Base-by-base conservation (phyloP, 2,797 vertebrate species). In the Characodon lateralis region DNA sequence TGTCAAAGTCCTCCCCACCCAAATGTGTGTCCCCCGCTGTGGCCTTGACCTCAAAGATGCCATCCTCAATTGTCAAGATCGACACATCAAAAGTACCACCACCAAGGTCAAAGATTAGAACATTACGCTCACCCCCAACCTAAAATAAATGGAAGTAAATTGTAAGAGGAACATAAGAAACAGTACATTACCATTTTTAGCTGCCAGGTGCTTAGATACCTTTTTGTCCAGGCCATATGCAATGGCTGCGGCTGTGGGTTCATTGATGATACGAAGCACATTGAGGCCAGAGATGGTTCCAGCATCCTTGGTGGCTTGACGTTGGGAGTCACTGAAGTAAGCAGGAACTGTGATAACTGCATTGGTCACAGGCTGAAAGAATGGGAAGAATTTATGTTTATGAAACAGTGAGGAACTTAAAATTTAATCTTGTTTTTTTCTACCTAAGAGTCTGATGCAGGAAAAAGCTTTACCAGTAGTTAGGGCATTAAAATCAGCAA, bases 281-380 rank as follows among this genome's bases (percentile, higher is more conserved):
- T 97, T 98, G 6, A 98, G 96, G 22, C 97, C 97, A 5, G 97
- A 58, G 10, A 98, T 97, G 79, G 95, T 93, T 24, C 97, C 97
- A 9, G 97, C 97, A 66, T 98, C 97, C 93, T 98, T 98, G 78
- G 97, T 98, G 76, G 97, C 97, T 92, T 98, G 97, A 24, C 97
- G 95, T 74, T 98, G 97, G 72, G 97, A 98, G 92, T 97, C 97
- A 51, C 97, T 98, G 92, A 98, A 98, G 92, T 97, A 97, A 31
- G 97, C 97, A 3, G 97, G 97, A 74, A 98, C 97, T 1, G 97
- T 98, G 85, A 98, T 79, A 66, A 98, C 97, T n/a, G 96, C 97
- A 82, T 97, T 97, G 66, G 78, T 95, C 76, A 98, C 90, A n/a
- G 94, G 9, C 95, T 97, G 86, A 77, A 72, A 89, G 80, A 28